Base-by-base conservation (phyloP, 2,113 vertebrate genomes). In the Carassius gibelio region DNA sequence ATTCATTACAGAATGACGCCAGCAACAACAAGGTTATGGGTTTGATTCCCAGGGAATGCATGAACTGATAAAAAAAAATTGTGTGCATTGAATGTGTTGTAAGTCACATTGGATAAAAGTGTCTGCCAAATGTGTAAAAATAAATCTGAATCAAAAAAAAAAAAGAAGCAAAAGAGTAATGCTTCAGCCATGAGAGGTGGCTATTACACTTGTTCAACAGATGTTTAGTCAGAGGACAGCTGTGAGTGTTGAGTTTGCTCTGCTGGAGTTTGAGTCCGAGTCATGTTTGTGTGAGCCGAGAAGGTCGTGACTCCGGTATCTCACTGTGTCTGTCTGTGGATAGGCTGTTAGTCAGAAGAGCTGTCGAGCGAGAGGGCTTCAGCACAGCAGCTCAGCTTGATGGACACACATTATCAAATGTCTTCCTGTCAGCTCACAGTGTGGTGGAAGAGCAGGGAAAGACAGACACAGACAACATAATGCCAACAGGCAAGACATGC, bases 391-490 rank as follows among this genome's bases (percentile, higher is more conserved):
- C 82, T 71, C 77, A 86, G 78, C 85, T 59, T 86, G 85, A 86
- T 81, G 85, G 88, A 87, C 82, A 86, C 75, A 88, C 85, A 85
- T 85, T 85, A 88, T 80, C 87, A 88, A 88, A 88, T 88, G 87
- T 88, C 87, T 83, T 79, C 84, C 80, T 30, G 68, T 79, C 79
- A 77, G 45, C 75, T 88, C 87, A 83, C 84, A 79, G 80, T 85
- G 59, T 77, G 79, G 50, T 36, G 36, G 55, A 36, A 57, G 66
- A 75, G 57, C 81, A 52, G 66, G 59, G 45, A 72, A 17, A 72
- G 81, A 21, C 66, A 57, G 14, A 36, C 80, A 72, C 26, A 57
- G 34, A 17, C 50, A 36, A 52, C 62, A 36, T 38, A 72, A 36
- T 15, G 30, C 81, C 34, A 57, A 26, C 52, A 50, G 14, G 42